Conservation (phyloP, 2,113 vertebrate genomes). For the Arothron firmamentum region DNA sequence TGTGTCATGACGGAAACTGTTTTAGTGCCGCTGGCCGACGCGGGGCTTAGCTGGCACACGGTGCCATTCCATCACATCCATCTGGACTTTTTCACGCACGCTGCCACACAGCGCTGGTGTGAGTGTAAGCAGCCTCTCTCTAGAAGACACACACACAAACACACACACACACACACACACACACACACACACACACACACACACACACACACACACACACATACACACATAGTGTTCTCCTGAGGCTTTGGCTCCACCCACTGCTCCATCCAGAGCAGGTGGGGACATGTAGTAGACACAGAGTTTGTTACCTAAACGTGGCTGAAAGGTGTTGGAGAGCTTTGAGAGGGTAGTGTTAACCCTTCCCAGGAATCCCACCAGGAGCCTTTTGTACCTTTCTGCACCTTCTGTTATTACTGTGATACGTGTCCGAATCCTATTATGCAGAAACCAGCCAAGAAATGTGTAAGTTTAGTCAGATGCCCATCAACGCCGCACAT, state of each 20-base stretch:
- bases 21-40: conserved; percentile 68
- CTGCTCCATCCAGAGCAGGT: conserved; percentile 64
- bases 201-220: conserved; percentile 54
- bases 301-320: conserved; percentile 60
- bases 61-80: conserved; percentile 70
- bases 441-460: conserved; percentile 20
- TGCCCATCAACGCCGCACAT: not conserved
- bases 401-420: not conserved
- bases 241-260: conserved; percentile 57
- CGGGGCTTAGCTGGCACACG: conserved; percentile 58
- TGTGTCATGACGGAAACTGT: conserved; percentile 73
- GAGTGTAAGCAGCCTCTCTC: not conserved
- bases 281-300: conserved; percentile 60
- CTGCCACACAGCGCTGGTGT: not conserved
- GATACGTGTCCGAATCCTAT: too few relatives aligned
- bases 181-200: conserved; percentile 47
- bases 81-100: conserved; percentile 46
- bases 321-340: conserved; percentile 27
- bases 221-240: conserved; percentile 66
- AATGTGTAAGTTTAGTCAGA: conserved; percentile 4
- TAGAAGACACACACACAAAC: conserved; percentile 65
- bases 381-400: conserved; percentile 40
- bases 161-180: conserved; percentile 63
- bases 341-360: conserved; percentile 37
- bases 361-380: conserved; percentile 47